A percentile compares a stretch with the other conserved stretches of the same genome.
phyloP scores from a whole-genome alignment of 2,888 invertebrate genomes.

The Ypsolopha scabrella region DNA sequence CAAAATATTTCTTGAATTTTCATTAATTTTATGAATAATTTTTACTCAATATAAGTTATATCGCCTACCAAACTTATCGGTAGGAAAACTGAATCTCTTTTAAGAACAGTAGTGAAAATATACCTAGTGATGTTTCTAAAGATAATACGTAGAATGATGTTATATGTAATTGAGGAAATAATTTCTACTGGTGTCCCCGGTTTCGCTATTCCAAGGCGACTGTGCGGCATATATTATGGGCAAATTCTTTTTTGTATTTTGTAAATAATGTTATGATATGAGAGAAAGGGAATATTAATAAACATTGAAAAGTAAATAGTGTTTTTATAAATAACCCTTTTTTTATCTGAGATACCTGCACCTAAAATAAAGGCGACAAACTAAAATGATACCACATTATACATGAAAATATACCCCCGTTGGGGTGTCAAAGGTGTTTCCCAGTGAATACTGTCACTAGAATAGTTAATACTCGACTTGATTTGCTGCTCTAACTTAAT shows the following conservation, averaged over 20 bases:
- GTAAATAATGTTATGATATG: conserved; percentile 61
- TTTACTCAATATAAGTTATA: too few relatives aligned
- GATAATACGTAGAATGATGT: conserved; percentile 35
- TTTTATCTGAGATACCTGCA: too few relatives aligned
- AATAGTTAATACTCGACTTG: too few relatives aligned
- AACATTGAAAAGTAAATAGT: conserved; percentile 18
- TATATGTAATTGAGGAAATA: conserved; percentile 37
- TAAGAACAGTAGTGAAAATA: conserved; percentile 46
- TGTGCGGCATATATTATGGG: neutral
- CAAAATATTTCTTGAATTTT: neutral
- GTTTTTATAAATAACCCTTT: too few relatives aligned
- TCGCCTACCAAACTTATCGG: conserved; percentile 12
- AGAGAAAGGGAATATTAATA: conserved; percentile 51
- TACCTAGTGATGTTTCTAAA: conserved; percentile 56
- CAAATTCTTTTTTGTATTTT: conserved; percentile 38
- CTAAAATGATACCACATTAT: too few relatives aligned
- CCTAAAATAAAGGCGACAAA: too few relatives aligned
- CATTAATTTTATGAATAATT: too few relatives aligned
- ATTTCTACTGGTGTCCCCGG: conserved; percentile 16
- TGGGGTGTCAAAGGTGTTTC: too few relatives aligned
- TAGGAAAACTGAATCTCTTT: conserved; percentile 36
- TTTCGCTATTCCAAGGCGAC: neutral
- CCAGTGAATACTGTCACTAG: too few relatives aligned
- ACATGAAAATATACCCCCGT: too few relatives aligned
- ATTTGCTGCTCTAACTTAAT: too few relatives aligned